Percentiles rank a stretch among this genome's conserved stretches.
Conservation (phyloP, 2,888 invertebrate species). For the Scaptomyza polygonia region DNA sequence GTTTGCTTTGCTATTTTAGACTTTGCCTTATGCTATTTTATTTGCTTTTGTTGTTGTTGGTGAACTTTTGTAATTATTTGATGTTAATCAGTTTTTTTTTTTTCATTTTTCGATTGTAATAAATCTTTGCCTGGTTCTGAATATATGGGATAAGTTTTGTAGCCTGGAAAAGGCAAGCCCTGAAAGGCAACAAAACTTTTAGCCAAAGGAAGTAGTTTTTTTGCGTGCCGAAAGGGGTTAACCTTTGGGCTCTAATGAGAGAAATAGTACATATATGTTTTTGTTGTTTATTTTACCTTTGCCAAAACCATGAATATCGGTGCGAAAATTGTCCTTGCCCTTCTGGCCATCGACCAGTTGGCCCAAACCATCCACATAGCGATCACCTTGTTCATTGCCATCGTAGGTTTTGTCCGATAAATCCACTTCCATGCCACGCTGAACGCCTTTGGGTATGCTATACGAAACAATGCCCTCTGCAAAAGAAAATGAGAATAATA, state of each 20-base stretch:
- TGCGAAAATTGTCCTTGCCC: conserved; percentile 90
- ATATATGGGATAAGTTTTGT: conserved; percentile 52
- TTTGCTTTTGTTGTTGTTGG: conserved; percentile 27
- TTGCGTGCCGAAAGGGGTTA: conserved; percentile 12
- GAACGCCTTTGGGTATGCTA: conserved; percentile 90
- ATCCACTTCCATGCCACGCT: conserved; percentile 90
- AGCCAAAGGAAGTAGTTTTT: conserved; percentile 6
- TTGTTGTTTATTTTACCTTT: conserved; percentile 86
- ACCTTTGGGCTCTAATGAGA: conserved; percentile 24
- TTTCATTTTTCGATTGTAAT: conserved; percentile 60
- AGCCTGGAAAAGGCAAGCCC: not conserved
- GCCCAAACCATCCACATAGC: conserved; percentile 89
- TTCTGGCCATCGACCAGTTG: conserved; percentile 91
- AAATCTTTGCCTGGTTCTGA: conserved; percentile 51
- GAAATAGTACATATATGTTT: conserved; percentile 13
- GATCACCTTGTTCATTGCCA: conserved; percentile 87
- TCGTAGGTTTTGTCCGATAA: conserved; percentile 92
- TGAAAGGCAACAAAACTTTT: conserved; percentile 22
- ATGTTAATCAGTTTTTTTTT: conserved; percentile 78
- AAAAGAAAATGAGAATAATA: conserved; percentile 59
- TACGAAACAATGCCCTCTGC: conserved; percentile 92
- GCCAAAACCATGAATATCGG: conserved; percentile 88
- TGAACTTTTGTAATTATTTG: conserved; percentile 81
- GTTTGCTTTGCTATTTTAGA: conserved; percentile 31
- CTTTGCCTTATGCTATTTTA: conserved; percentile 61